phyloP scores from a whole-genome alignment of 2,797 vertebrate genomes.

The Echeneis naucrates region DNA sequence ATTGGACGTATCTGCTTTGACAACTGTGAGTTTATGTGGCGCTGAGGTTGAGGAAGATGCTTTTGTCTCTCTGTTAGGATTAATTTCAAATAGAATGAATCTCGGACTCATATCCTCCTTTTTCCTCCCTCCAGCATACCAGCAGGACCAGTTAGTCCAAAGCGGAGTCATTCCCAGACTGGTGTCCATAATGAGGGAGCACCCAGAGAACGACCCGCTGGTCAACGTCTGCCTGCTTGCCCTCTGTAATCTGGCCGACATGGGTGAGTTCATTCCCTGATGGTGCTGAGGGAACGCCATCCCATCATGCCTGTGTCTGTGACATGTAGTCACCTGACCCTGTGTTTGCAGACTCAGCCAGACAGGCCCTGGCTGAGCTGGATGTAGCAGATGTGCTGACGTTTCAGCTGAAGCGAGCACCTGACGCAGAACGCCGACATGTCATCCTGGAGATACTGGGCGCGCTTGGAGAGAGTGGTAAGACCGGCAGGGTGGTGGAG shows the following conservation, averaged over 20 bases:
- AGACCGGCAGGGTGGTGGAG: conserved; percentile 45
- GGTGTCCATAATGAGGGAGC: conserved; percentile 87
- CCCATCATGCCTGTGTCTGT: too few species aligned
- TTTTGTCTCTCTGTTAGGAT: too few species aligned
- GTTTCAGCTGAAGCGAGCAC: conserved; percentile 86
- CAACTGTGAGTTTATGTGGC: conserved; percentile 84
- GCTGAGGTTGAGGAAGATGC: not conserved
- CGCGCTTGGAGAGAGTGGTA: conserved; percentile 90
- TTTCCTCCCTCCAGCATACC: conserved; percentile 75
- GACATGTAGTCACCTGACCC: too few species aligned
- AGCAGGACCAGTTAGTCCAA: conserved; percentile 90
- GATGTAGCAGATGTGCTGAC: conserved; percentile 86
- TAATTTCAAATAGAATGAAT: too few species aligned
- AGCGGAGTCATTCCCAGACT: conserved; percentile 88
- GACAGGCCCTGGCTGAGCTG: conserved; percentile 87
- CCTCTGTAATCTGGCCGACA: conserved; percentile 90
- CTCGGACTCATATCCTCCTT: not conserved
- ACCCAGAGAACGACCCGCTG: conserved; percentile 89
- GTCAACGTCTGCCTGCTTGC: conserved; percentile 91
- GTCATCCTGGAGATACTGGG: conserved; percentile 91
- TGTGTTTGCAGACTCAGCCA: conserved; percentile 84
- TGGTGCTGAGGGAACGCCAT: not conserved
- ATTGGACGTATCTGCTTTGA: conserved; percentile 93
- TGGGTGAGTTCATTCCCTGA: conserved; percentile 80
- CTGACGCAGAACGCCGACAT: conserved; percentile 89